These are phyloP conservation scores for Cherax destructor DNA, from an alignment of 1,140 invertebrate genomes.

Conservation along the genomic window DNA sequence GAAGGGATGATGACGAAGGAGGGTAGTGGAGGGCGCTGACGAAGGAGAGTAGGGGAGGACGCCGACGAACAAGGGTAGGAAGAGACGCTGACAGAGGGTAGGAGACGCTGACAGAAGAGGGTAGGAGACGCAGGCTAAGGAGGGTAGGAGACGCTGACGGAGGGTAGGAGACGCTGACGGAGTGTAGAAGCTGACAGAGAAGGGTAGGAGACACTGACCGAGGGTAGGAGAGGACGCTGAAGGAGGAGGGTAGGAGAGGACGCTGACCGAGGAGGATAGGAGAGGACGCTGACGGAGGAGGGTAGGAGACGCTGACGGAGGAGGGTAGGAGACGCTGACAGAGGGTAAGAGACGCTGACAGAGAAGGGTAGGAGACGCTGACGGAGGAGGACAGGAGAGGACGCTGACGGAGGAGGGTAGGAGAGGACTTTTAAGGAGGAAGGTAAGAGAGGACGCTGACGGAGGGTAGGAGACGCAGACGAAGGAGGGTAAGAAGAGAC, in stretches of 20 bases:
- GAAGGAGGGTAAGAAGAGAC: neutral
- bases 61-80: neutral
- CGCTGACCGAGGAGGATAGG: neutral
- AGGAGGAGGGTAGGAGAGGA: neutral
- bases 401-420: too few relatives aligned
- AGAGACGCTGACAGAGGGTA: neutral
- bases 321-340: neutral
- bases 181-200: neutral
- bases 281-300: neutral
- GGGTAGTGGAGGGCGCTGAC: neutral
- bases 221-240: neutral
- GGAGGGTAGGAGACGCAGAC: neutral
- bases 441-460: neutral
- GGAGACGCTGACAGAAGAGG: neutral
- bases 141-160: neutral
- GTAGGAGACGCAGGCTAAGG: neutral
- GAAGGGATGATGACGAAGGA: neutral
- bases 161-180: neutral
- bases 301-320: neutral
- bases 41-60: too few relatives aligned
- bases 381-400: neutral
- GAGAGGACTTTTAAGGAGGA: neutral
- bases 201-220: neutral
- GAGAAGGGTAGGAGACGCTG: neutral
- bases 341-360: neutral